A percentile compares a stretch with the other conserved stretches of the same genome.
These are phyloP conservation scores for Psittacula echo DNA, from an alignment of 2,797 vertebrate genomes.

Conservation along the genomic window DNA sequence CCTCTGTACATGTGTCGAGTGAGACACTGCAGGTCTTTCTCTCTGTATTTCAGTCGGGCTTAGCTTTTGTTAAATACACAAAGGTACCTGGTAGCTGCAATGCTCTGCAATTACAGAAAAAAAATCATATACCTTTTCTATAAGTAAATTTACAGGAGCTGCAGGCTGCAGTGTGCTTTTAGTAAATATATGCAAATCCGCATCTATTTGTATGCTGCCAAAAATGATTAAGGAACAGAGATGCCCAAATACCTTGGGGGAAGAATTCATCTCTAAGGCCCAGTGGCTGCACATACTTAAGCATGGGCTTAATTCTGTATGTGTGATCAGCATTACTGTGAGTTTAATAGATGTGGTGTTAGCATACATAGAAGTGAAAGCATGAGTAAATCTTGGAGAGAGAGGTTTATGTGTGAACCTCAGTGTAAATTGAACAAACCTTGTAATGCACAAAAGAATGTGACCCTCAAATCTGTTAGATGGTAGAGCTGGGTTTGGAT, in stretches of 20 bases:
- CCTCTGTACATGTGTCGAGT: not conserved
- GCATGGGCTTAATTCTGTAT: not conserved
- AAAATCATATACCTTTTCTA: not conserved
- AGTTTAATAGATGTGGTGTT: not conserved
- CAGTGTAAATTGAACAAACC: not conserved
- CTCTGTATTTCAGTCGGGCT: not conserved
- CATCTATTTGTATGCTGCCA: not conserved
- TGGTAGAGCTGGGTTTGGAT: not conserved
- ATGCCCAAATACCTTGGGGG: not conserved
- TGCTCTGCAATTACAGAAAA: not conserved
- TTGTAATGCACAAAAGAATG: not conserved
- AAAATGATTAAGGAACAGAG: not conserved
- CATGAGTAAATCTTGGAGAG: not conserved
- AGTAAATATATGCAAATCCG: not conserved
- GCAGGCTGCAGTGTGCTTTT: not conserved
- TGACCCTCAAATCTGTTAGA: not conserved
- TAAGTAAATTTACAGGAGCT: not conserved
- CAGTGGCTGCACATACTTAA: not conserved
- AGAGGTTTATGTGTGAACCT: not conserved
- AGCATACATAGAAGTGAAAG: not conserved
- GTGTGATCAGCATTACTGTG: not conserved
- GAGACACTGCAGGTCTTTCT: not conserved
- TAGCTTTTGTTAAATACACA: not conserved
- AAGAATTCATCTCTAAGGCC: not conserved
- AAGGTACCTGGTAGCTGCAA: not conserved